A percentile compares a stretch with the other conserved stretches of the same genome.
phyloP scores from a whole-genome alignment of 1,140 invertebrate genomes.

The Caenorhabditis briggsae region DNA sequence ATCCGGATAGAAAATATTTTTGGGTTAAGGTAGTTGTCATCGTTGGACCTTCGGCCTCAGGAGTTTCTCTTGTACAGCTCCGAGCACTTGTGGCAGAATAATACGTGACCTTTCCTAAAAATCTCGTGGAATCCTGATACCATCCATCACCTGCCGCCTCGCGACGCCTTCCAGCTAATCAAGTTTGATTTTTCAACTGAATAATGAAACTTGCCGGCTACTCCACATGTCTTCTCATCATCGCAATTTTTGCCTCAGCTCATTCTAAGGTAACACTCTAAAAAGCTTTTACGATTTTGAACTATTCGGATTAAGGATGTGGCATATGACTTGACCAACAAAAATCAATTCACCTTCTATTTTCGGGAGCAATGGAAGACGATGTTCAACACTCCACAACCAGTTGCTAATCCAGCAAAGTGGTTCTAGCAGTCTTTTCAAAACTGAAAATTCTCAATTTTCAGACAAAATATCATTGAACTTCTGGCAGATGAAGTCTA shows the following conservation, averaged over 20 bases:
- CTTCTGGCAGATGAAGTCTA: background rate
- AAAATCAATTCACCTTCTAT: conserved; percentile 8
- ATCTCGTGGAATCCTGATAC: too few relatives aligned
- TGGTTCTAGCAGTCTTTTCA: background rate
- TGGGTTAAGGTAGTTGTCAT: too few relatives aligned
- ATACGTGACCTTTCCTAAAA: too few relatives aligned
- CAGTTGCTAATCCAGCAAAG: conserved; percentile 28
- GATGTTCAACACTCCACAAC: conserved; percentile 34
- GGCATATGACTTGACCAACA: conserved; percentile 14
- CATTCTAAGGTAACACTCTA: background rate
- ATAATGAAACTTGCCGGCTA: background rate
- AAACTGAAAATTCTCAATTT: background rate
- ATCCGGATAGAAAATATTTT: too few relatives aligned
- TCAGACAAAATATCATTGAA: background rate
- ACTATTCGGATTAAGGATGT: background rate
- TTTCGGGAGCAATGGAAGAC: conserved; percentile 1
- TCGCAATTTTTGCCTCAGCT: background rate
- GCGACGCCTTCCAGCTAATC: too few relatives aligned
- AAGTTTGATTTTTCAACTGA: background rate
- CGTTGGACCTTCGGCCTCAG: too few relatives aligned
- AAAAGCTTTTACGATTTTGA: too few relatives aligned
- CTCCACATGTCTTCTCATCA: background rate
- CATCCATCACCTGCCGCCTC: too few relatives aligned
- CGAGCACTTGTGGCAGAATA: too few relatives aligned
- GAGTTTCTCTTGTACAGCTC: too few relatives aligned